Evolutionary conservation across 2,797 vertebrate genomes (phyloP).

Genomic region (Mormyrops attenuatus): DNA sequence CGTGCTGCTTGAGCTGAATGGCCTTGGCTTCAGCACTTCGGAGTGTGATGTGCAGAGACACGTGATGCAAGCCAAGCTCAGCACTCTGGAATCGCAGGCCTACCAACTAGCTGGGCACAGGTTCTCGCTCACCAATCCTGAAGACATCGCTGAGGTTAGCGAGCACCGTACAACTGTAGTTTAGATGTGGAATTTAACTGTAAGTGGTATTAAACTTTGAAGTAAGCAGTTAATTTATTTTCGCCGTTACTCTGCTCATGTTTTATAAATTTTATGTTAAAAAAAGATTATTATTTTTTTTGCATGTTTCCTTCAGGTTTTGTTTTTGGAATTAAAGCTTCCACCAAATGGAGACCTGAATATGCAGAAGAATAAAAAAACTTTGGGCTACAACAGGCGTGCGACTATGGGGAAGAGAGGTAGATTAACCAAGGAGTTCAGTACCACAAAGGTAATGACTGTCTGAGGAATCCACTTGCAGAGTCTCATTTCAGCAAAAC

Average conservation of each 20-base stretch:
- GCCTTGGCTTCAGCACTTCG: constrained; percentile 82
- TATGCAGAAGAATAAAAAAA: constrained; percentile 75
- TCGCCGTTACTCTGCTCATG: neutral
- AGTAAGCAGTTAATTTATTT: neutral
- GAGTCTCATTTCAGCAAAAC: neutral
- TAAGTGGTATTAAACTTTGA: neutral
- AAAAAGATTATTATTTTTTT: neutral
- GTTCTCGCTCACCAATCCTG: constrained; percentile 87
- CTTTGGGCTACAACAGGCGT: constrained; percentile 81
- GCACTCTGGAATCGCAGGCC: constrained; percentile 72
- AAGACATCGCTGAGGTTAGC: constrained; percentile 86
- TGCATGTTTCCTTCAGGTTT: constrained; percentile 57
- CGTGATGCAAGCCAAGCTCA: constrained; percentile 87
- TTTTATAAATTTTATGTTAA: neutral
- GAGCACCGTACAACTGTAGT: neutral
- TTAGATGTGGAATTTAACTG: neutral
- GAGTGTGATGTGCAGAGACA: constrained; percentile 88
- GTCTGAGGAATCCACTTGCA: neutral
- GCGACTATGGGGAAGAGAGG: constrained; percentile 50
- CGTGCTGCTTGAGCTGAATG: constrained; percentile 88
- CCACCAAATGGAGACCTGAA: constrained; percentile 78
- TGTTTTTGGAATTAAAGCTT: constrained; percentile 89
- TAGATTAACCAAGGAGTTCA: constrained; percentile 78
- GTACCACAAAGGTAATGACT: constrained; percentile 80
- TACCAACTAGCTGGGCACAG: constrained; percentile 83